These are phyloP conservation scores for Trichogramma dendrolimi DNA, from an alignment of 2,888 invertebrate species.

Conservation along the genomic window DNA sequence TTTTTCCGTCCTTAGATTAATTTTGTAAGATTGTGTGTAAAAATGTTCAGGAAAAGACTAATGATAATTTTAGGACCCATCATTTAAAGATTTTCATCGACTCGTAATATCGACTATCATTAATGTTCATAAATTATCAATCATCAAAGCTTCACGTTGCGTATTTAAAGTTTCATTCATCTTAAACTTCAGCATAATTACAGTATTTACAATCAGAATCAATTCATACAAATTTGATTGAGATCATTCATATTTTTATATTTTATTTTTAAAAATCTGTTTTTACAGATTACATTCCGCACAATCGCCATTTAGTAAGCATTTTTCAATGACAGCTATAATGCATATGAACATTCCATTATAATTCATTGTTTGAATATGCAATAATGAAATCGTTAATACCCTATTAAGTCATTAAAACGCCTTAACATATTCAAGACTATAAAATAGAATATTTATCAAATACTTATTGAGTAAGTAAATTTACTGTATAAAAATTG, in stretches of 20 bases:
- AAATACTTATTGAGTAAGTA: slow-evolving; percentile 26
- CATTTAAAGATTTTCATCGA: too few relatives aligned
- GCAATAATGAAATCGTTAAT: neutral
- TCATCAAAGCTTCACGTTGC: too few relatives aligned
- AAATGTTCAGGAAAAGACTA: slow-evolving; percentile 34
- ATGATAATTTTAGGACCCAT: slow-evolving; percentile 7
- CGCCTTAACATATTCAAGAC: neutral
- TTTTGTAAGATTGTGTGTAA: slow-evolving; percentile 46
- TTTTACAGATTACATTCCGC: slow-evolving; percentile 20
- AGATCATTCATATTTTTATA: slow-evolving; percentile 21
- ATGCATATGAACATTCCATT: slow-evolving; percentile 22
- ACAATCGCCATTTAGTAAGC: slow-evolving; percentile 14
- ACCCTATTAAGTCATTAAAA: neutral
- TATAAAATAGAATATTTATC: slow-evolving; percentile 17
- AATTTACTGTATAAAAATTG: slow-evolving; percentile 12
- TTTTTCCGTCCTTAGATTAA: slow-evolving; percentile 52
- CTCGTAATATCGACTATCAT: too few relatives aligned
- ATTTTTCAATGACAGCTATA: slow-evolving; percentile 16
- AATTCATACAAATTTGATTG: slow-evolving; percentile 9
- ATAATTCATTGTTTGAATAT: slow-evolving; percentile 2
- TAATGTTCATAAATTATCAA: too few relatives aligned
- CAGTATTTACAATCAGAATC: slow-evolving; percentile 16
- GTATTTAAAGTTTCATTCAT: too few relatives aligned
- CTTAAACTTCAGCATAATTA: neutral
- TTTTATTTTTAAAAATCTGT: slow-evolving; percentile 15